These are phyloP conservation scores for Pseudomyrmex gracilis DNA, from an alignment of 1,140 invertebrate species.

Conservation along the genomic window DNA sequence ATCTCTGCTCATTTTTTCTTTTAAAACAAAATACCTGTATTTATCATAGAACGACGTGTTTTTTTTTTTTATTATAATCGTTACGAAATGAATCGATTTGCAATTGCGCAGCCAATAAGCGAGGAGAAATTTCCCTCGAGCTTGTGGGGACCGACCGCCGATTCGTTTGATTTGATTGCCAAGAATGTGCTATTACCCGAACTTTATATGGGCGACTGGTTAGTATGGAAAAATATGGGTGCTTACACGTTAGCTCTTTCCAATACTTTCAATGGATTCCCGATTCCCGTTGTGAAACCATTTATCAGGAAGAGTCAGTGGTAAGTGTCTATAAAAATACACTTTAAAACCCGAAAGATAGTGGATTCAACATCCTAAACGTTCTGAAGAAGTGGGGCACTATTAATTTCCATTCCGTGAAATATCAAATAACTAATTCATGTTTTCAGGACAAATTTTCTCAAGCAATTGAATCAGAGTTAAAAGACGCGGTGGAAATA, in stretches of 20 bases:
- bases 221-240: conserved; percentile 87
- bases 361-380: background rate
- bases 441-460: conserved; percentile 31
- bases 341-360: background rate
- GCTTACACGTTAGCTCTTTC: conserved; percentile 87
- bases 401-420: background rate
- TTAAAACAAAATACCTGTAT: background rate
- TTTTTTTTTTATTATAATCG: background rate
- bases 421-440: background rate
- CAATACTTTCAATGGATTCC: conserved; percentile 87
- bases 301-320: conserved; percentile 75
- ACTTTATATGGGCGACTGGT: conserved; percentile 87
- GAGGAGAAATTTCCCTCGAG: conserved; percentile 78
- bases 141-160: conserved; percentile 90
- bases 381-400: background rate
- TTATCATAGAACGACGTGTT: background rate
- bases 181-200: conserved; percentile 85
- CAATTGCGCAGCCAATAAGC: conserved; percentile 18
- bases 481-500: background rate
- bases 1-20: too few species aligned
- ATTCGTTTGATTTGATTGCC: conserved; percentile 87
- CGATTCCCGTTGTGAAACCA: conserved; percentile 83
- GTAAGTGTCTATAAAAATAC: conserved; percentile 59
- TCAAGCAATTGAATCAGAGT: background rate
- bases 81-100: background rate